phyloP scores from a whole-genome alignment of 2,797 vertebrate genomes.

The Bucorvus abyssinicus region DNA sequence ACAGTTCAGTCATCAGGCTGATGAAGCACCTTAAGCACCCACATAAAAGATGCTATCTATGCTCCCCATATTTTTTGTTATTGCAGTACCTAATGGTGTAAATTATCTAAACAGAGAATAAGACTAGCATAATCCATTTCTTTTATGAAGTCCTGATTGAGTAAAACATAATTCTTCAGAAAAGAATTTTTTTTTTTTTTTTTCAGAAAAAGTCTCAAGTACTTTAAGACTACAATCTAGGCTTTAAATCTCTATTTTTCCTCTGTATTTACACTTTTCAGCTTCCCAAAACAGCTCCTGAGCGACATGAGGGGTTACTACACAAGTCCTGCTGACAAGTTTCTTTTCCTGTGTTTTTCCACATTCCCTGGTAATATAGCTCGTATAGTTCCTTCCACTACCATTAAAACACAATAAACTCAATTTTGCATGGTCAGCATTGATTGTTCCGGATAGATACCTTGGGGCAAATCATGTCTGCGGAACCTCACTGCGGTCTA shows the following conservation, averaged over 20 bases:
- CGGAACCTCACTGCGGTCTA: neutral
- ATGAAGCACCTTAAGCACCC: neutral
- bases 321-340: neutral
- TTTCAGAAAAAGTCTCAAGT: neutral
- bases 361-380: neutral
- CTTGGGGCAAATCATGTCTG: neutral
- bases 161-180: neutral
- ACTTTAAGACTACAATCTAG: neutral
- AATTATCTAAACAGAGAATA: neutral
- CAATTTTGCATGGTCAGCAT: neutral
- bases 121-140: neutral
- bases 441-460: neutral
- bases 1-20: neutral
- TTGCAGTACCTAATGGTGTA: neutral
- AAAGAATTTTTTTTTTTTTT: neutral
- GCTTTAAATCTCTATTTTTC: neutral
- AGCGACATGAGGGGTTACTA: accelerated
- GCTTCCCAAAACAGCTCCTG: neutral
- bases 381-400: neutral
- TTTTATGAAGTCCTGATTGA: neutral
- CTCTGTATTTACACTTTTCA: neutral
- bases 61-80: neutral
- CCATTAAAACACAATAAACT: neutral
- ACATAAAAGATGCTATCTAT: neutral
- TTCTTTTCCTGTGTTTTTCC: neutral